Conservation (phyloP, 2,888 invertebrate genomes). For the Amphimallon solstitiale region DNA sequence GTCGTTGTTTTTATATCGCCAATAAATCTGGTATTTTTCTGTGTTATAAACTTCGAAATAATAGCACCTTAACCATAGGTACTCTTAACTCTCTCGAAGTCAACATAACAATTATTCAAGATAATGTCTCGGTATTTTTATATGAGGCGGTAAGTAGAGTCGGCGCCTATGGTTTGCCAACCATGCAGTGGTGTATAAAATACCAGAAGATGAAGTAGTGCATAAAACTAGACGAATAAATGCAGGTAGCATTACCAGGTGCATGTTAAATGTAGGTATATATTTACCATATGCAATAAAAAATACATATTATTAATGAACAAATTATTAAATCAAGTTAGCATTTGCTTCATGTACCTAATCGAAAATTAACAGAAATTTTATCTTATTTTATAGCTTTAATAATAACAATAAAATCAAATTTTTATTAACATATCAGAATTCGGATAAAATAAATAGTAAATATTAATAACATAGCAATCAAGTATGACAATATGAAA, state of each 20-base stretch:
- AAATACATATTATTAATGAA: no score
- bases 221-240: conserved; percentile 14
- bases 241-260: neutral
- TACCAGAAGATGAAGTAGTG: conserved; percentile 15
- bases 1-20: conserved; percentile 29
- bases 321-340: no score
- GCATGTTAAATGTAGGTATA: no score
- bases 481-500: no score
- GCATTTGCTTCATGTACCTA: no score
- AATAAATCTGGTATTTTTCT: conserved; percentile 32
- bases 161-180: conserved; percentile 30
- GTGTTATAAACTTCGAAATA: conserved; percentile 30
- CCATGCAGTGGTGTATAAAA: conserved; percentile 25
- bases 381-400: no score
- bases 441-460: no score
- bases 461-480: no score
- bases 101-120: conserved; percentile 40
- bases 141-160: conserved; percentile 34
- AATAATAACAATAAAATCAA: no score
- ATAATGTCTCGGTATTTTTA: conserved; percentile 42
- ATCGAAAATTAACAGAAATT: no score
- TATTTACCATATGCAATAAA: no score
- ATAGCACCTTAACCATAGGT: conserved; percentile 2
- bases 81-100: neutral
- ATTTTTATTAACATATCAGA: no score